Percentiles rank a stretch among this genome's conserved stretches.
Evolutionary conservation across 2,113 vertebrate genomes (phyloP).

Genomic region (Apistogramma diplotaenia): DNA sequence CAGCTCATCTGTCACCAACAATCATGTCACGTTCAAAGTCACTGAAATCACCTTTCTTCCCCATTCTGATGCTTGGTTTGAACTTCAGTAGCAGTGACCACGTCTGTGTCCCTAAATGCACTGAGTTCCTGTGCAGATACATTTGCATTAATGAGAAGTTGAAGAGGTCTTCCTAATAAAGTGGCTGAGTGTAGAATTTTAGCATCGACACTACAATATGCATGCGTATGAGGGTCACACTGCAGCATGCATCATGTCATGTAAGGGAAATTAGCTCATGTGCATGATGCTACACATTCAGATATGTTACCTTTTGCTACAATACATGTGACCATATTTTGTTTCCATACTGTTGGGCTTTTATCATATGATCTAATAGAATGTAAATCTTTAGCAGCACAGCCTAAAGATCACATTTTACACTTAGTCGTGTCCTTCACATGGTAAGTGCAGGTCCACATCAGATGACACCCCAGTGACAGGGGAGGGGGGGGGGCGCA

Average conservation of each 20-base stretch:
- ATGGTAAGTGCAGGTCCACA: conserved; percentile 50
- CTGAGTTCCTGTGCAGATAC: too few species aligned
- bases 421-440: conserved; percentile 40
- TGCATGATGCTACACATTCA: neutral
- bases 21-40: neutral
- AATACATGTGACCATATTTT: neutral
- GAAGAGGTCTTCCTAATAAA: neutral
- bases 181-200: neutral
- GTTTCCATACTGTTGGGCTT: conserved; percentile 51
- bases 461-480: conserved; percentile 45
- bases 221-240: neutral
- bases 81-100: neutral
- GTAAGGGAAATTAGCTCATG: neutral
- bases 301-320: neutral
- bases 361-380: conserved; percentile 68
- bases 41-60: neutral
- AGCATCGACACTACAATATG: neutral
- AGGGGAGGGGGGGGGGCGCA: neutral
- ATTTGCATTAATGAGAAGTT: neutral
- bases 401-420: conserved; percentile 36
- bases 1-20: neutral
- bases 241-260: neutral
- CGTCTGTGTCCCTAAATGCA: too few species aligned
- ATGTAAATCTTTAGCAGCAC: conserved; percentile 61
- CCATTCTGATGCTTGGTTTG: neutral